Conservation (phyloP, 2,888 invertebrate species). For the Plebejus melissa region DNA sequence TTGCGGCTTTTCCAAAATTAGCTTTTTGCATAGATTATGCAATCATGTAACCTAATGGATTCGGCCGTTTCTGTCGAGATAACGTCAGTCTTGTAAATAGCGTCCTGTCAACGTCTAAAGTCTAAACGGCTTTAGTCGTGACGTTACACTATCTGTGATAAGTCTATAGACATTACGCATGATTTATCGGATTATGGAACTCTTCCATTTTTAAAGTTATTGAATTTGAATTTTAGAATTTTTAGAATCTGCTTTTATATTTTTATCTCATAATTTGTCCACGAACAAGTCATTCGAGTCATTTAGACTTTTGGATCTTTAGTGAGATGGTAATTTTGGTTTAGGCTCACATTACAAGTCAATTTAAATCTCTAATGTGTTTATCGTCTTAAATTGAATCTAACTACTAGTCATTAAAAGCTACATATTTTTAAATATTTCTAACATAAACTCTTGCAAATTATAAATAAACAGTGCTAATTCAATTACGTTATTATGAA, state of each 20-base stretch:
- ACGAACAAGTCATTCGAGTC: background rate
- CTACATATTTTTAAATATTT: background rate
- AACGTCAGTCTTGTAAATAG: slow-evolving; percentile 68
- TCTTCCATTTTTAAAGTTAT: background rate
- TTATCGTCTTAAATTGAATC: background rate
- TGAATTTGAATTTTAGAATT: background rate
- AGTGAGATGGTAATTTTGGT: background rate
- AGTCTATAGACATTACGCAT: slow-evolving; percentile 13
- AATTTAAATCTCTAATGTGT: background rate
- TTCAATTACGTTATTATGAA: background rate
- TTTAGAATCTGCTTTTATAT: background rate
- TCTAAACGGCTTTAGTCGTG: slow-evolving; percentile 55
- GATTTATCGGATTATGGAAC: slow-evolving; percentile 15
- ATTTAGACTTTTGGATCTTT: background rate
- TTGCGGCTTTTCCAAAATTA: slow-evolving; percentile 24
- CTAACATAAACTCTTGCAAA: background rate
- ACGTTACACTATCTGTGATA: slow-evolving; percentile 51
- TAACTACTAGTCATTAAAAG: background rate
- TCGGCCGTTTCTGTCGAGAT: slow-evolving; percentile 58
- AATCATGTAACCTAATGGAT: slow-evolving; percentile 59
- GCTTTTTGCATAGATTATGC: slow-evolving; percentile 30
- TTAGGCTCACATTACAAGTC: background rate
- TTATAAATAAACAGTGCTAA: slow-evolving; percentile 15
- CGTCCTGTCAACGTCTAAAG: slow-evolving; percentile 61
- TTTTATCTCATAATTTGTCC: no score